Evolutionary conservation across 2,888 invertebrate genomes (phyloP), one percentile per base, ranked within the genome.

Genomic region (Microplitis manilae): DNA sequence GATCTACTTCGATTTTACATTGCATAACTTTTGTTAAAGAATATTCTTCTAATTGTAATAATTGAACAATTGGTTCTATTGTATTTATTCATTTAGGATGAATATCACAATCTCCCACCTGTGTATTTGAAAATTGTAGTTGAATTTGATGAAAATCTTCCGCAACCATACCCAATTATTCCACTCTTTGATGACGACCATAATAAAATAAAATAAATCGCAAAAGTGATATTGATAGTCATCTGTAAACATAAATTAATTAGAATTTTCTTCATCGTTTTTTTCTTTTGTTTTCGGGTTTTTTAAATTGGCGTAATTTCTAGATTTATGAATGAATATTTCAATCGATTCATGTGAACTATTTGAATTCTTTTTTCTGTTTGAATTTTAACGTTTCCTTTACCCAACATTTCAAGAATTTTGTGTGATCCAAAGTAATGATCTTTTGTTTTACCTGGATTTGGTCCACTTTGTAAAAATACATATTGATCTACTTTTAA

Each of bases 101-200:
- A 6, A 76, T 41, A 13, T 79, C 72, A 13, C 79, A 77, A 9
- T 70, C 67, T 2, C 61, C 76, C 4, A 79, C 20, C 30, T 74
- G 68, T 1, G 73, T 20, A 2, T 64, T 15, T 2, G 78, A n/a
- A 79, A 1, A 80, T 13, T 1, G 80, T 80, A 0, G 79, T 78
- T 0, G 73, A 39, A 41, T 79, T 79, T 13, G 64, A 5, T 5
- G 41, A 13, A n/a, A 41, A 59, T 17, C 17, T 17, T 5, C 67
- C 59, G 41, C 77, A 80, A 67, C 79, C 79, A 13, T 78, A 80
- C 9, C 77, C 79, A 2, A 80, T 75, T 1, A 80, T 15, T 13
- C 73, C 78, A 4, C 15, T 41, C 5, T 13, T 68, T 15, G 30
- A 50, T 15, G 62, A 59, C 39, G 7, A 30, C 64, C 30, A 70